These are phyloP conservation scores for Muschampia plurimacula DNA, from an alignment of 2,888 invertebrate genomes.

Conservation along the genomic window DNA sequence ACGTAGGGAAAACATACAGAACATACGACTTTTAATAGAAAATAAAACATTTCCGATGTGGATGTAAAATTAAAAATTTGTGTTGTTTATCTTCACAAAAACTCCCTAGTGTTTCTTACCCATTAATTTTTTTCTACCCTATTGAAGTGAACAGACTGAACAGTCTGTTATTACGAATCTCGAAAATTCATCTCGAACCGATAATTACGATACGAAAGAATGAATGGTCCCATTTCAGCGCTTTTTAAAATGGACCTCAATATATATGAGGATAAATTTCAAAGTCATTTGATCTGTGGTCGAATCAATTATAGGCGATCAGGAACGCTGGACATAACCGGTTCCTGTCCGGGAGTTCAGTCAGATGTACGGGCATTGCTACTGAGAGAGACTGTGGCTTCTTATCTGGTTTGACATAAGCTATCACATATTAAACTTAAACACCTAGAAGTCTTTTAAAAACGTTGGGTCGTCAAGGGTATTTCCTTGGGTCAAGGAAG, in stretches of 20 bases:
- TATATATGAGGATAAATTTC: conserved; percentile 55
- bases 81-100: not conserved
- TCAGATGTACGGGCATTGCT: conserved; percentile 45
- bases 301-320: conserved; percentile 69
- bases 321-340: conserved; percentile 54
- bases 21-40: too few species aligned
- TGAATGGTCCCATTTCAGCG: conserved; percentile 34
- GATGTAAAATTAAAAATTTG: not conserved
- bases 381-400: conserved; percentile 30
- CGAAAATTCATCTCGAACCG: conserved; percentile 59
- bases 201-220: conserved; percentile 63
- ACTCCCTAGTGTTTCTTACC: not conserved
- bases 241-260: conserved; percentile 56
- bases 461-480: too few species aligned
- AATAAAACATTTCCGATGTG: not conserved
- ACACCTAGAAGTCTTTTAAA: too few species aligned
- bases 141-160: conserved; percentile 26
- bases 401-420: conserved; percentile 11
- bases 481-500: not conserved
- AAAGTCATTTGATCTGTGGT: conserved; percentile 59
- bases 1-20: too few species aligned
- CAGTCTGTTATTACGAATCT: conserved; percentile 57
- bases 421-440: not conserved
- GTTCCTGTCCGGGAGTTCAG: conserved; percentile 48
- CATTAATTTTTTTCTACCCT: conserved; percentile 13